Percentiles rank a stretch among this genome's conserved stretches.
These are phyloP conservation scores for Lepidocyrtinus sp. DNA, from an alignment of 2,888 invertebrate species.

Conservation along the genomic window DNA sequence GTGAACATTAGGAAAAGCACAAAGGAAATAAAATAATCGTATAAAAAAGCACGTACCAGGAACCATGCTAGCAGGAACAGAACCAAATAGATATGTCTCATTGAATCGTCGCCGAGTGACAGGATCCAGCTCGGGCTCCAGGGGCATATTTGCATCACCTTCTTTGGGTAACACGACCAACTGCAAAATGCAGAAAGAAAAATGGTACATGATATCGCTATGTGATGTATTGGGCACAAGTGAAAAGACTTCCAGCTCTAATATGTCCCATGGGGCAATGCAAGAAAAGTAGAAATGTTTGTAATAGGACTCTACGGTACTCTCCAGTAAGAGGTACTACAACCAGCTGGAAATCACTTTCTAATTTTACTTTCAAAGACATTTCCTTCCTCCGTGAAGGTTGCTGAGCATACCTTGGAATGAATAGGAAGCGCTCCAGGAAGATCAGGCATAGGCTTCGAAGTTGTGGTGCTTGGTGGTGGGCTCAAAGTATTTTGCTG, in stretches of 20 bases:
- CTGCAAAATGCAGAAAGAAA: slow-evolving; percentile 55
- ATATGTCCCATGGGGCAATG: slow-evolving; percentile 23
- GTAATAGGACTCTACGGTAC: slow-evolving; percentile 5
- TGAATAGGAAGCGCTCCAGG: slow-evolving; percentile 70
- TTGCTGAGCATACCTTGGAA: slow-evolving; percentile 66
- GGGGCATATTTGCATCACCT: slow-evolving; percentile 66
- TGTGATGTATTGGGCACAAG: slow-evolving; percentile 1
- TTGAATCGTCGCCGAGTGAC: slow-evolving; percentile 68
- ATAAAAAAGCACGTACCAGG: slow-evolving; percentile 65
- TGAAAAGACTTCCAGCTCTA: slow-evolving; percentile 2
- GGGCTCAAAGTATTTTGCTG: slow-evolving; percentile 39
- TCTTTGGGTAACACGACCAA: slow-evolving; percentile 68
- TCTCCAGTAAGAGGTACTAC: neutral
- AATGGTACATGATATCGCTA: slow-evolving; percentile 1
- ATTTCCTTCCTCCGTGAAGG: neutral
- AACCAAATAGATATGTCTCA: slow-evolving; percentile 65
- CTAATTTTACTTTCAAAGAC: neutral
- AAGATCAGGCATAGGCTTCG: slow-evolving; percentile 68
- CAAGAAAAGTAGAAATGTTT: neutral
- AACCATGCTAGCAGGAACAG: slow-evolving; percentile 64
- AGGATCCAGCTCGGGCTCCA: slow-evolving; percentile 63
- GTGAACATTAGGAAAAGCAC: neutral
- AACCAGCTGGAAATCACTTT: slow-evolving; percentile 5
- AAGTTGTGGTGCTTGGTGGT: slow-evolving; percentile 62
- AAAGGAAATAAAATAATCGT: too few species aligned